Evolutionary conservation across 1,140 invertebrate genomes (phyloP), one percentile per base, ranked within the genome.

Genomic region (Microplitis demolitor): DNA sequence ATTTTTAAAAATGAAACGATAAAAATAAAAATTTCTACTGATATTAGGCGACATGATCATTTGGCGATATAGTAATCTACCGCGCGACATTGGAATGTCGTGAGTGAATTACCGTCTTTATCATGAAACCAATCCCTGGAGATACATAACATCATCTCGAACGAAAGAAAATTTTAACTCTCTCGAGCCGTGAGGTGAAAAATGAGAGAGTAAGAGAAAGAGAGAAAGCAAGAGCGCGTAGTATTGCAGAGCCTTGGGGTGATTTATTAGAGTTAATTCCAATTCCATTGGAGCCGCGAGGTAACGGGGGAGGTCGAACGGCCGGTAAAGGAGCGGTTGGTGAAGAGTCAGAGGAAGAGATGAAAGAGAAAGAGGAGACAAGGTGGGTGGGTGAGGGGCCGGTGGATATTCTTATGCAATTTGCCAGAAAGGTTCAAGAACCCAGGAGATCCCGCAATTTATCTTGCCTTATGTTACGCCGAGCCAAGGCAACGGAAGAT

Each of bases 371-470:
- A 58, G 63, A 39, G 31, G 51, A 39, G 77, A 78, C 77, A 45
- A 50, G 33, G 45, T 31, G 63, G 67, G 62, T 33, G 73, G 63
- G 70, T 39, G 66, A 71, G 73, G 64, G 71, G 73, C 76, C 79
- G 81, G 80, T 86, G 85, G 86, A 87, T 87, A 87, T 87, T 87
- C 86, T 88, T 88, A 88, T 88, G 86, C 86, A 88, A 88, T 88
- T 88, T 88, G 86, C 86, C 86, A 87, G 86, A 88, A 88, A 88
- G 85, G 86, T 88, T 88, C 85, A 88, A 88, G 86, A 88, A 88
- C 85, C 86, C 82, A 82, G 83, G 84, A 87, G 86, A 88, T 87
- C 85, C 86, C 85, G 85, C 85, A 87, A 87, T 87, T 87, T 87
- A 87, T 87, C 86, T 87, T 87, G 85, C 86, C 86, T 87, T 87